Percentiles rank a stretch among this genome's conserved stretches.
phyloP scores from a whole-genome alignment of 2,888 invertebrate genomes.

The Timema cristinae region DNA sequence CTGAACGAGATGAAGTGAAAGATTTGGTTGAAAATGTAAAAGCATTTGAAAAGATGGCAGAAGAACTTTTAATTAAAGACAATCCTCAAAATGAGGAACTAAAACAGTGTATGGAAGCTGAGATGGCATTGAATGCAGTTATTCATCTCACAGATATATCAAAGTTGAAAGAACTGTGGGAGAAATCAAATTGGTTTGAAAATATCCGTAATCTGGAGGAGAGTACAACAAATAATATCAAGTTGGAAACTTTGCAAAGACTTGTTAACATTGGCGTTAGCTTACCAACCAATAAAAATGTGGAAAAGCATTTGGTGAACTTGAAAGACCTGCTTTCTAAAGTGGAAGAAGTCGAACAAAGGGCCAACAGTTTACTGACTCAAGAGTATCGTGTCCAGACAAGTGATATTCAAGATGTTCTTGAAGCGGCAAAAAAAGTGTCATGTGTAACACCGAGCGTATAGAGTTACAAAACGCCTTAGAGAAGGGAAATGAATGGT shows the following conservation, averaged over 20 bases:
- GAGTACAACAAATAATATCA: slow-evolving; percentile 49
- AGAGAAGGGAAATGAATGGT: slow-evolving; percentile 72
- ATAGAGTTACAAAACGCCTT: slow-evolving; percentile 67
- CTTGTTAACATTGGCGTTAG: slow-evolving; percentile 64
- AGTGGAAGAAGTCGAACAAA: slow-evolving; percentile 74
- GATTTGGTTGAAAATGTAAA: slow-evolving; percentile 70
- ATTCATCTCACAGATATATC: too few relatives aligned
- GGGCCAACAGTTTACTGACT: slow-evolving; percentile 61
- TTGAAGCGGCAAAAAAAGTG: slow-evolving; percentile 71
- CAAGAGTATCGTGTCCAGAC: slow-evolving; percentile 59
- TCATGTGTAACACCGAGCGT: slow-evolving; percentile 77
- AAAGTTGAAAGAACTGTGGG: slow-evolving; percentile 48
- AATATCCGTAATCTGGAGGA: slow-evolving; percentile 56
- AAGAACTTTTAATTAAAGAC: slow-evolving; percentile 47
- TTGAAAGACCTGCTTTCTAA: slow-evolving; percentile 57
- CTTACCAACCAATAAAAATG: slow-evolving; percentile 60
- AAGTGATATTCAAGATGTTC: slow-evolving; percentile 59
- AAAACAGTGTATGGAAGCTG: slow-evolving; percentile 74
- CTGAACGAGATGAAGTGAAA: slow-evolving; percentile 74
- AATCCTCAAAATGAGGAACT: slow-evolving; percentile 53
- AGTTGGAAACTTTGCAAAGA: slow-evolving; percentile 51
- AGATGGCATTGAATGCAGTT: slow-evolving; percentile 67
- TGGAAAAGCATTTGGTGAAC: slow-evolving; percentile 65
- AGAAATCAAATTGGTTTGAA: slow-evolving; percentile 73
- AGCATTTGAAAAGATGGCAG: slow-evolving; percentile 69